Evolutionary conservation across 92 coral and sea anemone species (phyloP), one percentile per base, ranked within the genome.

Genomic region (Phenganax subtilis): DNA sequence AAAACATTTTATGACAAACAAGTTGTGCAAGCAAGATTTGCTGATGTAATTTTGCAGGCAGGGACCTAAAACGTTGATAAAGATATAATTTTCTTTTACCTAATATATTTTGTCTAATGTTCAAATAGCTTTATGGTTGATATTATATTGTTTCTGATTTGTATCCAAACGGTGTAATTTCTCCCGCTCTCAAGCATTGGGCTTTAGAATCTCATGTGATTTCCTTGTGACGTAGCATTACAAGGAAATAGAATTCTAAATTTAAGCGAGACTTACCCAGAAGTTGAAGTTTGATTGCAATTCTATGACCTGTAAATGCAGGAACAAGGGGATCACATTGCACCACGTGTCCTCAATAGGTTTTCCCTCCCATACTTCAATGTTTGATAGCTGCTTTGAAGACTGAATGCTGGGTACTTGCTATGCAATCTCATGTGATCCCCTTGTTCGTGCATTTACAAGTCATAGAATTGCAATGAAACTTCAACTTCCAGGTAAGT

Each of bases 141-240:
- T 60, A 12, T 60, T 60, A 60, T 16, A 60, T 60, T 60, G 66
- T 60, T 60, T 16, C 17, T 60, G 12, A 60, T 60, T 12, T 27
- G 17, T 6, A 6, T 60, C 25, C n/a, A n/a, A n/a, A n/a, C n/a
- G n/a, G n/a, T n/a, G n/a, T 9, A 8, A 4, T 12, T 60, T 6
- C 17, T 60, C 14, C 17, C 25, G 5, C 66, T 60, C 66, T 27
- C 66, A 60, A 60, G 17, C 66, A 60, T 60, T 60, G 66, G 66
- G 66, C 66, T 60, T 6, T 12, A 60, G 25, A 5, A 60, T 12
- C 66, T 60, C 66, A 60, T 60, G 66, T 60, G 66, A 60, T 60
- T 60, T 60, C 66, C 66, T 60, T 60, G 66, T 60, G 66, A 60
- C 66, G 66, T 60, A 60, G n/a, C n/a, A n/a, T n/a, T n/a, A n/a